A percentile compares a stretch with the other conserved stretches of the same genome.
phyloP scores from a whole-genome alignment of 2,888 invertebrate genomes.

The Stramonita haemastoma region DNA sequence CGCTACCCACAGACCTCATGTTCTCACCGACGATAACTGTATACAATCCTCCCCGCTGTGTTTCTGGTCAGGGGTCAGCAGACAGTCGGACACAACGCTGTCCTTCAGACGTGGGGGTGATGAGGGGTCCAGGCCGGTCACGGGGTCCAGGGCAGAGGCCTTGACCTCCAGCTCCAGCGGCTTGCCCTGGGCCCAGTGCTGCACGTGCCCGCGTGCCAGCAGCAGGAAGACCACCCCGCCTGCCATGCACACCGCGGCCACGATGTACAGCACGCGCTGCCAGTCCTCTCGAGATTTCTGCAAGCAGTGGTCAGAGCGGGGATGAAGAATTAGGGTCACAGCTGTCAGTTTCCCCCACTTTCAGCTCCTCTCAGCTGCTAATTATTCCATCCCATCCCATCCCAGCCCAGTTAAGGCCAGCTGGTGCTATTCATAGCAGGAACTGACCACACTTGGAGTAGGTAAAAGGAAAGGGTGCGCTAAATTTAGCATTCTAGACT shows the following conservation, averaged over 20 bases:
- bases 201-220: conserved; percentile 58
- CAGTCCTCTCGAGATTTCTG: conserved; percentile 56
- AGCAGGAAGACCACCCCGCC: conserved; percentile 64
- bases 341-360: no score
- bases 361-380: no score
- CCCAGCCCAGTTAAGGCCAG: no score
- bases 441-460: no score
- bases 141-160: not conserved
- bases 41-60: not conserved
- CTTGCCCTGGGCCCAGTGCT: conserved; percentile 57
- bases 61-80: not conserved
- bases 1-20: no score
- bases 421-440: no score
- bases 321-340: no score
- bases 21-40: not conserved
- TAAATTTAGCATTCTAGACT: no score
- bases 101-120: not conserved
- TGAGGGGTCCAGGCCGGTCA: not conserved
- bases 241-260: conserved; percentile 87
- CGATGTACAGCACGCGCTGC: conserved; percentile 90
- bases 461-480: no score
- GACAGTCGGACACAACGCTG: not conserved
- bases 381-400: no score
- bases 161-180: not conserved
- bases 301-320: not conserved